phyloP scores from a whole-genome alignment of 2,797 vertebrate genomes.

The Muraenolepis orangiensis region DNA sequence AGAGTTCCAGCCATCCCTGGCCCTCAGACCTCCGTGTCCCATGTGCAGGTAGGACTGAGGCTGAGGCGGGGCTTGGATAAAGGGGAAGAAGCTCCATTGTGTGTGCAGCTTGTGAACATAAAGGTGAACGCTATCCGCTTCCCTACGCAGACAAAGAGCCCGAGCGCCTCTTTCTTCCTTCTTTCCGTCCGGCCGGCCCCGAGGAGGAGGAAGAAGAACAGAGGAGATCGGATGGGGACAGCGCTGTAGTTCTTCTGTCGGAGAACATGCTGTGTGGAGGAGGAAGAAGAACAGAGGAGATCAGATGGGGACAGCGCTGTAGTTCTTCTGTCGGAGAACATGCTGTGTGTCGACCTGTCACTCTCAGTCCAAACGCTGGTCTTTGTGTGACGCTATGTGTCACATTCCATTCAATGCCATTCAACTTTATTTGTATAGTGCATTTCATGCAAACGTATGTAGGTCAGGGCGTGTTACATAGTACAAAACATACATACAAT shows the following conservation, averaged over 20 bases:
- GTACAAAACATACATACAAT: not conserved
- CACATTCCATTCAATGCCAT: not conserved
- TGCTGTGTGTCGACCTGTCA: not conserved
- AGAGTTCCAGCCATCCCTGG: not conserved
- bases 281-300: constrained; percentile 45
- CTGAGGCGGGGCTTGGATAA: not conserved
- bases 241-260: constrained; percentile 45
- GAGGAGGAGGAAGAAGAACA: constrained; percentile 38
- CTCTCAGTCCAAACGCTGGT: not conserved
- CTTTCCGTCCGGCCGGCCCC: not conserved
- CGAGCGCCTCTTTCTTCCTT: no score
- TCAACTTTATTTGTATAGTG: not conserved
- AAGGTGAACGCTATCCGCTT: constrained; percentile 23
- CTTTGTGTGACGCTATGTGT: not conserved
- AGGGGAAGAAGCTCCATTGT: not conserved
- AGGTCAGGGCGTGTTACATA: not conserved
- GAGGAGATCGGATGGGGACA: constrained; percentile 53
- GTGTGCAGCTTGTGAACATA: constrained; percentile 7
- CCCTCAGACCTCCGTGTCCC: not conserved
- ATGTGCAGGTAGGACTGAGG: not conserved
- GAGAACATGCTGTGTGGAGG: not conserved
- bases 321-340: constrained; percentile 36
- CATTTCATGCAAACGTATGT: not conserved
- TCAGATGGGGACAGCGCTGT: constrained; percentile 50
- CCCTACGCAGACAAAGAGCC: constrained; percentile 18